Percentiles rank a stretch among this genome's conserved stretches.
Conservation (phyloP, 2,113 vertebrate species). For the Rallus limicola region DNA sequence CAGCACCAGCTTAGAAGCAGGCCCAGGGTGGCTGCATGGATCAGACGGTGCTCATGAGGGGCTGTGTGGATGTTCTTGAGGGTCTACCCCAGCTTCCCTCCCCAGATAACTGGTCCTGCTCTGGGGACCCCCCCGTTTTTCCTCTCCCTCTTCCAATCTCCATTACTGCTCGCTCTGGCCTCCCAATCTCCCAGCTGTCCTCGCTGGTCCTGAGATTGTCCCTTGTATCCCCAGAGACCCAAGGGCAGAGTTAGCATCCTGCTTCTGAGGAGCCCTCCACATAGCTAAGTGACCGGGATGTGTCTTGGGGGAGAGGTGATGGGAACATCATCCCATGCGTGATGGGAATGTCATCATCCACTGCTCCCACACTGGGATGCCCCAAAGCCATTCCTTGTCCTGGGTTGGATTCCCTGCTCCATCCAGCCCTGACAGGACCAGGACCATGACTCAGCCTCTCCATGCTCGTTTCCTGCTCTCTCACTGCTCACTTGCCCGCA, state of each 20-base stretch:
- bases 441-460: constrained; percentile 29
- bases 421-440: background rate
- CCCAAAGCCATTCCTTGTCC: background rate
- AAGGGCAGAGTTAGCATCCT: background rate
- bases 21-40: background rate
- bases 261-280: background rate
- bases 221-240: background rate
- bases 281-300: background rate
- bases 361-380: background rate
- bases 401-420: background rate
- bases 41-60: rapidly evolving
- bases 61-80: background rate
- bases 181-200: background rate
- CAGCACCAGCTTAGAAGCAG: constrained; percentile 36
- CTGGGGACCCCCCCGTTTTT: background rate
- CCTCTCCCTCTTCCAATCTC: background rate
- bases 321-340: no score
- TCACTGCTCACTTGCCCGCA: background rate
- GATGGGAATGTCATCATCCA: background rate
- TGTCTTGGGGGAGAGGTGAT: background rate
- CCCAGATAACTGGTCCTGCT: background rate
- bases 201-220: background rate
- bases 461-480: constrained; percentile 31
- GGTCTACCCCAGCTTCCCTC: background rate
- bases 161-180: background rate